These are phyloP conservation scores for Ceratotherium simum DNA, from an alignment of 2,113 vertebrate species.

Conservation along the genomic window DNA sequence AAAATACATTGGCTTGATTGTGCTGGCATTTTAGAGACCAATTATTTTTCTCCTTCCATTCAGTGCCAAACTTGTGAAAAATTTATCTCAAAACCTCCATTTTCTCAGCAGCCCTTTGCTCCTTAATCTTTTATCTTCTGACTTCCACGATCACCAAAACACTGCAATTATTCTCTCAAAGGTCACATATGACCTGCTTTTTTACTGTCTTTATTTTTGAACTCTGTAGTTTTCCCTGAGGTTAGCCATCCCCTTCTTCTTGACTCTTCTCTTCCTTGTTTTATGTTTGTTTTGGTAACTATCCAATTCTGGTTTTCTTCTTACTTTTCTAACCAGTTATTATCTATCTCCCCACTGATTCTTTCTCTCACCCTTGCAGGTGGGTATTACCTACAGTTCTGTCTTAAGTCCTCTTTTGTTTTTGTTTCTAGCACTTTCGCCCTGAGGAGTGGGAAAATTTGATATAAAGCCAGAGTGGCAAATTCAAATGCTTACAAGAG, in stretches of 20 bases:
- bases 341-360: background rate
- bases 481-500: background rate
- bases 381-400: background rate
- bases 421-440: slow-evolving; percentile 31
- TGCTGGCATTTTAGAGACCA: background rate
- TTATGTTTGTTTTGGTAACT: slow-evolving; percentile 46
- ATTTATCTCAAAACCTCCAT: background rate
- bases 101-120: slow-evolving; percentile 38
- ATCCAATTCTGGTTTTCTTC: slow-evolving; percentile 18
- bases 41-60: slow-evolving; percentile 46
- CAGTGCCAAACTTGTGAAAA: background rate
- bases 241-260: background rate
- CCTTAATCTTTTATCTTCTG: slow-evolving; percentile 30
- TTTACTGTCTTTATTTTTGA: slow-evolving; percentile 24
- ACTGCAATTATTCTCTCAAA: slow-evolving; percentile 33
- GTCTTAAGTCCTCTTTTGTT: background rate
- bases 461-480: background rate
- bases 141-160: background rate
- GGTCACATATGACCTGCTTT: background rate
- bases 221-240: slow-evolving; percentile 19
- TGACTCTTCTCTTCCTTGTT: background rate
- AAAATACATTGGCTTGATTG: background rate
- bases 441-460: background rate
- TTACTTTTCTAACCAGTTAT: slow-evolving; percentile 17
- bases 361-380: background rate